Evolutionary conservation across 2,888 invertebrate genomes (phyloP).

Genomic region (Ochropacha duplaris): DNA sequence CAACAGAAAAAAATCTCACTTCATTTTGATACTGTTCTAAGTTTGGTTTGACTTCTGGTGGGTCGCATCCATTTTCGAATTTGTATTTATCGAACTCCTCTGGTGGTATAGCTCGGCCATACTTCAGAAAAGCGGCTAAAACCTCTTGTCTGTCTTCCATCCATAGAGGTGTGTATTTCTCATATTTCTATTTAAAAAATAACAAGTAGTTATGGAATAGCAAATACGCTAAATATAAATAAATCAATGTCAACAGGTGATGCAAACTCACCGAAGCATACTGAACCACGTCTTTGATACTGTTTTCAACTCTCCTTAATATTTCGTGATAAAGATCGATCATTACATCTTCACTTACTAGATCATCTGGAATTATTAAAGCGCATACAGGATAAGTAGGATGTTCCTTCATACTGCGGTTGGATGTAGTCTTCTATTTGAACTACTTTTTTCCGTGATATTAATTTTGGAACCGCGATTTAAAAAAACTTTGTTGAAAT

Average conservation of each 20-base stretch:
- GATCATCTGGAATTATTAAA: constrained; percentile 71
- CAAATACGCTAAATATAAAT: background rate
- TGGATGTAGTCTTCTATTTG: background rate
- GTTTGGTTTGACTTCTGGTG: constrained; percentile 83
- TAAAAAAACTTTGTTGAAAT: background rate
- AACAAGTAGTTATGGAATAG: background rate
- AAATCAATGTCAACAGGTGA: background rate
- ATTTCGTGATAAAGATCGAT: constrained; percentile 84
- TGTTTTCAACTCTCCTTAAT: constrained; percentile 70
- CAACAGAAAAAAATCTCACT: constrained; percentile 63
- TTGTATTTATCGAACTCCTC: constrained; percentile 86
- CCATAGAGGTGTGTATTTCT: constrained; percentile 91
- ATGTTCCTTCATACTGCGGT: background rate
- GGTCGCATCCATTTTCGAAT: constrained; percentile 72
- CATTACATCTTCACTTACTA: constrained; percentile 82
- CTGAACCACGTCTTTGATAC: constrained; percentile 62
- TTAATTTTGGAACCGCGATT: background rate
- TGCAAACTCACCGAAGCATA: constrained; percentile 62
- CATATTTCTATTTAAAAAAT: constrained; percentile 73
- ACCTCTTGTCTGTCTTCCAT: constrained; percentile 89
- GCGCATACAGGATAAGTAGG: constrained; percentile 6
- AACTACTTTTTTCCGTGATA: too few species aligned
- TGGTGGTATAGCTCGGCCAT: constrained; percentile 87
- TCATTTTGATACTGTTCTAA: constrained; percentile 89
- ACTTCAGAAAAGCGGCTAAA: constrained; percentile 89